These are phyloP conservation scores for Pogonus chalceus DNA, from an alignment of 1,140 invertebrate species.

Conservation along the genomic window DNA sequence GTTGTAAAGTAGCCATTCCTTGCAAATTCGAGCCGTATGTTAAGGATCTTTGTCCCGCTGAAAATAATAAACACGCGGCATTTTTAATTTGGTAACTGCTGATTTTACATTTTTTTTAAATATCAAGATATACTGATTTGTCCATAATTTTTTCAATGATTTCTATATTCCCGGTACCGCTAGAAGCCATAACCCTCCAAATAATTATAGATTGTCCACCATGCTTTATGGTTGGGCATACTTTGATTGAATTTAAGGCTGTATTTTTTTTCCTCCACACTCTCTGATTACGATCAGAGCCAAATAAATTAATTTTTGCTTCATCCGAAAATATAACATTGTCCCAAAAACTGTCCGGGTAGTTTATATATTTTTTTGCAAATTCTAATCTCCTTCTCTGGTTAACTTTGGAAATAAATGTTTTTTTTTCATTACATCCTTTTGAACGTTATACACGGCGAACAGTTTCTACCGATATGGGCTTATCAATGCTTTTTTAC, in stretches of 20 bases:
- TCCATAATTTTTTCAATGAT: constrained; percentile 31
- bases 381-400: constrained; percentile 10
- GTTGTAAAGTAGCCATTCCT: constrained; percentile 15
- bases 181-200: constrained; percentile 30
- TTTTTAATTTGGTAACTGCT: constrained; percentile 18
- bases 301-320: constrained; percentile 16
- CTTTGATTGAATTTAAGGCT: constrained; percentile 8
- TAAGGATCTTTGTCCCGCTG: constrained; percentile 25
- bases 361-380: constrained; percentile 10
- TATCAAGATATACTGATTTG: constrained; percentile 17
- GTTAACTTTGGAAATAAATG: constrained; percentile 3
- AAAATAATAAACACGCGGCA: constrained; percentile 17
- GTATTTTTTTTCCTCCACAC: constrained; percentile 15
- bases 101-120: constrained; percentile 18
- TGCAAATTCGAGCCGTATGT: constrained; percentile 22
- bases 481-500: background rate
- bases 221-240: constrained; percentile 24
- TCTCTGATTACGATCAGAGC: constrained; percentile 14
- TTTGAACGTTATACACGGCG: background rate
- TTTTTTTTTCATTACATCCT: background rate
- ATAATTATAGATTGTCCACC: constrained; percentile 28
- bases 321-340: constrained; percentile 15
- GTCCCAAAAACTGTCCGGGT: constrained; percentile 10
- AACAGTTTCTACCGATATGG: constrained; percentile 5
- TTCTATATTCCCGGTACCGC: constrained; percentile 24